These are phyloP conservation scores for Sparidentex hasta DNA, from an alignment of 2,797 vertebrate species.

Conservation along the genomic window DNA sequence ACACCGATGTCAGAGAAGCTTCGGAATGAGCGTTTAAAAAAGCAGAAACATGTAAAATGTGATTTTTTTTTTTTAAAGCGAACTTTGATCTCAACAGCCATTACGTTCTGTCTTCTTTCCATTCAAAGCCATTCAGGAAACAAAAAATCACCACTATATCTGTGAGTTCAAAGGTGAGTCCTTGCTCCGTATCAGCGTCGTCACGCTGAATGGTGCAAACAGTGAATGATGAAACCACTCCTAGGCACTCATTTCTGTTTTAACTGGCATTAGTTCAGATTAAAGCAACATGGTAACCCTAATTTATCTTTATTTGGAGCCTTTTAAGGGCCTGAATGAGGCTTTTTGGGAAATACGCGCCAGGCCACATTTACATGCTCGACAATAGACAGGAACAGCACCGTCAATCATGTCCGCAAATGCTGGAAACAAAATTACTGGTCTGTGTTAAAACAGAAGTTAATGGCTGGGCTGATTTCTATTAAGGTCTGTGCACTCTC, in stretches of 20 bases:
- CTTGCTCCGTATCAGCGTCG: conserved; percentile 43
- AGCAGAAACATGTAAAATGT: conserved; percentile 17
- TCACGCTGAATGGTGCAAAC: conserved; percentile 41
- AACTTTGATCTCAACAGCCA: conserved; percentile 29
- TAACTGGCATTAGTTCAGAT: conserved; percentile 77
- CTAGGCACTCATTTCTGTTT: conserved; percentile 70
- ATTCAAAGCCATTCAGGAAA: conserved; percentile 38
- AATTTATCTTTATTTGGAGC: conserved; percentile 78
- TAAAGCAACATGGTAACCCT: conserved; percentile 75
- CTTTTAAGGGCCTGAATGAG: conserved; percentile 77
- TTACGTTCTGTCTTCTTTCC: conserved; percentile 26
- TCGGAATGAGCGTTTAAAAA: conserved; percentile 11
- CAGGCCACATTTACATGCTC: conserved; percentile 75
- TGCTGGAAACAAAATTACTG: conserved; percentile 74
- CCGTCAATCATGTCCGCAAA: conserved; percentile 74
- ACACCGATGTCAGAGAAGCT: conserved; percentile 1
- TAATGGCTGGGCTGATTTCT: conserved; percentile 83
- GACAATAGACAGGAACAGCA: conserved; percentile 65
- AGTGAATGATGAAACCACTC: conserved; percentile 67
- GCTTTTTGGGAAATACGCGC: conserved; percentile 77
- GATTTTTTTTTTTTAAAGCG: conserved; percentile 24
- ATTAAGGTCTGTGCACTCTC: conserved; percentile 83
- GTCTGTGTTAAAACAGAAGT: conserved; percentile 79
- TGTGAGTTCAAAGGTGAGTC: conserved; percentile 54
- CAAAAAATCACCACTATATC: conserved; percentile 28